Base-by-base conservation (phyloP, 1,140 invertebrate genomes). In the Babylonia areolata region DNA sequence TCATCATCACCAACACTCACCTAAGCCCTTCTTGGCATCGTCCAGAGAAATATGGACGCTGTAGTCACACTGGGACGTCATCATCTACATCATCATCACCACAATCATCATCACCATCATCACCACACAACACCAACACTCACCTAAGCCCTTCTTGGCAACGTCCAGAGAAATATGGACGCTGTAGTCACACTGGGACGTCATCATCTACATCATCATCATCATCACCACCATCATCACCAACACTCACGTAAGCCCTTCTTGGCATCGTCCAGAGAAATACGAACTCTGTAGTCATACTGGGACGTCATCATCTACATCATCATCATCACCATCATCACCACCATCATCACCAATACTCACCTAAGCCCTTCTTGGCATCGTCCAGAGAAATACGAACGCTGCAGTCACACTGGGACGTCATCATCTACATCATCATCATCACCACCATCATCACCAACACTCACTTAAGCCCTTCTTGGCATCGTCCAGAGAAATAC, bases 401-500 rank as follows among this genome's bases (percentile, higher is more conserved):
- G 46, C 17, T 51, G 46, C 17, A 9, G 17, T 51, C 46, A 51
- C 17, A 46, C 15, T 5, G 5, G 15, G 42, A 46, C 15, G 42
- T 51, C 46, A 51, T 51, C 46, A 51, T 51, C 46, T 12, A 12
- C 46, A 3, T 51, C 46, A 51, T 51, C 2, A 51, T 51, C 46
- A 51, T 51, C 46, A 51, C 2, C 46, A 51, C 17, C 46, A 51
- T 0, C 46, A 51, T 51, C 46, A 51, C 17, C 46, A 51, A 9
- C 46, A 51, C 87, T 90, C 93, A 97, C 96, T 96, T 95, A 94
- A 96, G 33, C 98, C 98, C 85, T 96, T 95, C 89, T 95, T 95
- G 0, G 99, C 98, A 95, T 96, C 96, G 90, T 98, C 97, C 87
- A 97, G 95, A 0, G 97, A 96, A 88, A 99, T 96, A 96, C 90